Percentiles rank a stretch among this genome's conserved stretches.
Evolutionary conservation across 2,113 vertebrate species (phyloP).

Genomic region (Pelmatolapia mariae): DNA sequence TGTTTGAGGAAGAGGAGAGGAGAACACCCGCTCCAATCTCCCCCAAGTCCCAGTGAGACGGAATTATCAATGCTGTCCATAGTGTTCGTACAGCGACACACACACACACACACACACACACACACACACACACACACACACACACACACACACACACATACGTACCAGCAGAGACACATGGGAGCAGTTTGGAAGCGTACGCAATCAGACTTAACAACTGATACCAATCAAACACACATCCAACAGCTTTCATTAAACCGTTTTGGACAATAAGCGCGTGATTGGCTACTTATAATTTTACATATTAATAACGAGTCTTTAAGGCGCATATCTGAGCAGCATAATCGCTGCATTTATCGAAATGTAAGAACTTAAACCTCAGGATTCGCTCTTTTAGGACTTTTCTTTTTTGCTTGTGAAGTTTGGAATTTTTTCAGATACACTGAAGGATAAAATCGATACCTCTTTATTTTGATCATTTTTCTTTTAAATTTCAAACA

Average conservation of each 20-base stretch:
- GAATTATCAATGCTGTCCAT: slow-evolving; percentile 51
- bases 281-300: not conserved
- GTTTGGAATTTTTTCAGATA: not conserved
- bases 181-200: slow-evolving; percentile 25
- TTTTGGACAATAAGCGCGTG: slow-evolving; percentile 17
- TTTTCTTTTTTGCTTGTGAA: not conserved
- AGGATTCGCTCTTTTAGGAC: not conserved
- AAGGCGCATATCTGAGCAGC: not conserved
- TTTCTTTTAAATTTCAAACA: not conserved
- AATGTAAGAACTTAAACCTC: not conserved
- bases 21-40: slow-evolving; percentile 17
- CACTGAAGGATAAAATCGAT: not conserved
- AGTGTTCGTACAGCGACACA: not conserved
- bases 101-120: not conserved
- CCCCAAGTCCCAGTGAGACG: slow-evolving; percentile 30
- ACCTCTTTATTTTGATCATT: not conserved
- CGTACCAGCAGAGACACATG: not conserved
- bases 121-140: not conserved
- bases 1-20: slow-evolving; percentile 74
- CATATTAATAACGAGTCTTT: not conserved
- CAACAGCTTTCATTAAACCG: slow-evolving; percentile 4
- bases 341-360: not conserved
- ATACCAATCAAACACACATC: slow-evolving; percentile 31
- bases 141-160: not conserved
- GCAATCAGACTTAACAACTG: slow-evolving; percentile 23